phyloP scores from a whole-genome alignment of 2,888 invertebrate species.

The Hypselothyrea guttata region DNA sequence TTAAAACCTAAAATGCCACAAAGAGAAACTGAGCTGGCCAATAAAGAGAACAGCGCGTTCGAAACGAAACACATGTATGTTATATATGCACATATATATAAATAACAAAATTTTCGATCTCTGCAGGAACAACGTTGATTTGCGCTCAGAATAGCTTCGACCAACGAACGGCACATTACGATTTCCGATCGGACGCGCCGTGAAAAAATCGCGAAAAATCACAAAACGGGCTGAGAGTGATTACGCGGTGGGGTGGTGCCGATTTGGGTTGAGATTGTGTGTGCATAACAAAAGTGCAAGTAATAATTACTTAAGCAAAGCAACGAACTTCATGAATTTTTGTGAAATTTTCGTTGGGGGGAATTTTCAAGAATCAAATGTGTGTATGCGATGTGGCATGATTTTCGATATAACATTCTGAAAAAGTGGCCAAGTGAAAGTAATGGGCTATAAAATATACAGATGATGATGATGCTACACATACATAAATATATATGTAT shows the following conservation, averaged over 20 bases:
- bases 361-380: conserved; percentile 32
- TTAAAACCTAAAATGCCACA: not conserved
- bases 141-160: conserved; percentile 69
- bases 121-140: conserved; percentile 46
- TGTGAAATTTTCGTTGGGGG: not conserved
- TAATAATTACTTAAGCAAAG: conserved; percentile 60
- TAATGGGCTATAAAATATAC: conserved; percentile 58
- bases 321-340: too few relatives aligned
- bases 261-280: conserved; percentile 13
- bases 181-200: conserved; percentile 39
- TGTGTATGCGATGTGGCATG: conserved; percentile 67
- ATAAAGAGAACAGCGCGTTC: conserved; percentile 40
- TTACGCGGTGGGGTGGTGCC: conserved; percentile 25
- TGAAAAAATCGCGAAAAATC: conserved; percentile 55
- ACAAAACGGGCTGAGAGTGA: conserved; percentile 19
- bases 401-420: conserved; percentile 53
- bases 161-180: conserved; percentile 64
- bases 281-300: conserved; percentile 70
- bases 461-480: conserved; percentile 35
- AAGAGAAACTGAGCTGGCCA: conserved; percentile 14
- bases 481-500: conserved; percentile 9
- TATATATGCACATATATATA: conserved; percentile 25
- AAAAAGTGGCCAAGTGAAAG: conserved; percentile 75
- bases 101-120: conserved; percentile 47
- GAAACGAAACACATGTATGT: conserved; percentile 4